phyloP scores from a whole-genome alignment of 2,113 vertebrate species.

The Pachypanchax playfairii region DNA sequence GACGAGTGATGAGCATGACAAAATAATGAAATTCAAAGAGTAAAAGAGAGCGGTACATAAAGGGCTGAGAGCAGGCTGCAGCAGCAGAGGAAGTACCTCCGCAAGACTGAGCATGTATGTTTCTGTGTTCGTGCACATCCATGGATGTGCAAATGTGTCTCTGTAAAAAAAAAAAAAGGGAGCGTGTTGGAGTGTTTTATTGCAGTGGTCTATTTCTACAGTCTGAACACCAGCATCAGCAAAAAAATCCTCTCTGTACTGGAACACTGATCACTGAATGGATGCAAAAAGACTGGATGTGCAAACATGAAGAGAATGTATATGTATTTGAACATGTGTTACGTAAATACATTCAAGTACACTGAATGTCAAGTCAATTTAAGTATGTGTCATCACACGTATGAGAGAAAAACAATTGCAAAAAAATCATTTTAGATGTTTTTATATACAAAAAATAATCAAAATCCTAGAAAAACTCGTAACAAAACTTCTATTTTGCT shows the following conservation, averaged over 20 bases:
- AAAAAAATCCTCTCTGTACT: constrained; percentile 51
- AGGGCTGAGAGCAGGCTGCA: constrained; percentile 38
- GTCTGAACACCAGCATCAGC: constrained; percentile 68
- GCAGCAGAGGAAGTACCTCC: constrained; percentile 27
- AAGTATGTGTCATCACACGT: no score
- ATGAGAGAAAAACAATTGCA: not conserved
- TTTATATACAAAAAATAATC: not conserved
- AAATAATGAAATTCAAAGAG: constrained; percentile 52
- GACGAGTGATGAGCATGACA: constrained; percentile 22
- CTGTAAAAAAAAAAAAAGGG: constrained; percentile 32
- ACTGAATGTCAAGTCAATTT: constrained; percentile 21
- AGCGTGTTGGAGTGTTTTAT: constrained; percentile 32
- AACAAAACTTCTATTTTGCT: no score
- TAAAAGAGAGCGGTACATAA: constrained; percentile 43
- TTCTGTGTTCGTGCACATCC: constrained; percentile 24
- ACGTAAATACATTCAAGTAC: constrained; percentile 20
- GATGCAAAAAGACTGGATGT: constrained; percentile 36
- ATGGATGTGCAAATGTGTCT: constrained; percentile 7
- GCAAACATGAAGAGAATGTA: constrained; percentile 30
- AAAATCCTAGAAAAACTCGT: no score
- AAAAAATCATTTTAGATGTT: not conserved
- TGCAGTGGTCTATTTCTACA: constrained; percentile 75
- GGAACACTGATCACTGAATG: constrained; percentile 39
- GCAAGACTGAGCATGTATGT: constrained; percentile 9
- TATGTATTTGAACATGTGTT: constrained; percentile 39